Conservation (phyloP, 2,797 vertebrate genomes). For the Poecilia wingei region DNA sequence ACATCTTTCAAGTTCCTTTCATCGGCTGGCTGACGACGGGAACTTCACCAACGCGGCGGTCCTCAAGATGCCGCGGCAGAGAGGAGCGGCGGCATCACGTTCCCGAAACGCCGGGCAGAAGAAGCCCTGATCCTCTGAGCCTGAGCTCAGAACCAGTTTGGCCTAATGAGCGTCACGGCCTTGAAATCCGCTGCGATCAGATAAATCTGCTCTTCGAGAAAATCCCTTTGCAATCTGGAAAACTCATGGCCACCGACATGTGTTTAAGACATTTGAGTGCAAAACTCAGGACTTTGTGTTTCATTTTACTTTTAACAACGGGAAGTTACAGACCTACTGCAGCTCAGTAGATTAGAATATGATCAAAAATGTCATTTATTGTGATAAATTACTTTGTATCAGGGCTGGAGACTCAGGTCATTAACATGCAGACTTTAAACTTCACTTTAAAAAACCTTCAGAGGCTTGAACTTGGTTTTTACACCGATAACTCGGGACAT, state of each 20-base stretch:
- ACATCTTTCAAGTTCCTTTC: conserved; percentile 79
- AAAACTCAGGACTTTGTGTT: background rate
- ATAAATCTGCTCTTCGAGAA: background rate
- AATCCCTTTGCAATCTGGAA: background rate
- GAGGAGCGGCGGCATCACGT: conserved; percentile 51
- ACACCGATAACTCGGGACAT: too few relatives aligned
- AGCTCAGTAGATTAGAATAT: background rate
- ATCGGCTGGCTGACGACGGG: conserved; percentile 78
- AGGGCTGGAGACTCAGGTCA: too few relatives aligned
- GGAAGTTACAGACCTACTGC: background rate
- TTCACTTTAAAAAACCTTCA: too few relatives aligned
- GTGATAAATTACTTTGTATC: too few relatives aligned
- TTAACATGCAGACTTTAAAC: too few relatives aligned
- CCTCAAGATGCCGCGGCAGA: conserved; percentile 64
- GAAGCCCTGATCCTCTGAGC: conserved; percentile 21
- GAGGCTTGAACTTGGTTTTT: too few relatives aligned
- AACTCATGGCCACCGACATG: background rate
- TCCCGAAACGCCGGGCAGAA: conserved; percentile 33
- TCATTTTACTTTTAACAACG: conserved; percentile 8
- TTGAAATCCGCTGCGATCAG: background rate
- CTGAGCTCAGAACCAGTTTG: conserved; percentile 8
- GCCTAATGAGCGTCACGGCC: conserved; percentile 10
- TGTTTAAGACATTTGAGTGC: background rate
- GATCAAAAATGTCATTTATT: background rate
- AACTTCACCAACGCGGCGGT: conserved; percentile 77